Evolutionary conservation across 53 echinoderm and acorn worm genomes (phyloP), one percentile per base, ranked within the genome.

Genomic region (Holothuria leucospilota): DNA sequence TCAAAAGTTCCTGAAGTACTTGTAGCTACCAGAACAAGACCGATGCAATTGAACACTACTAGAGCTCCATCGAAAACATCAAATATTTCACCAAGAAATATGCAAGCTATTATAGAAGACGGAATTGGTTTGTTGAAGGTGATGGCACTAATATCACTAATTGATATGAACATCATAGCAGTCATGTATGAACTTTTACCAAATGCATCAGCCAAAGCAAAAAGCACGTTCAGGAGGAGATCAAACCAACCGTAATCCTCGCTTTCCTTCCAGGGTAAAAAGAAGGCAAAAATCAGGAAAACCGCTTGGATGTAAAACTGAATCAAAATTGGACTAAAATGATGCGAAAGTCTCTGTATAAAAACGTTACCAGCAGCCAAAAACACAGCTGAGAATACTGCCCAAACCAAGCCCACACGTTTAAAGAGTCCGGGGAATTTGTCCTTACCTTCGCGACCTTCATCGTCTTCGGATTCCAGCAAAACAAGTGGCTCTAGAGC

Each of bases 81-180:
- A 26, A 75, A 75, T 20, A 21, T 20, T 41, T 75, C 77, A 39
- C 77, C 51, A 23, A 75, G 77, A 40, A 51, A 75, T 25, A 75
- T 75, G 46, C 49, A 75, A 20, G 49, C 77, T 1, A 75, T 20
- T 13, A 51, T 75, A 8, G 49, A 25, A 21, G 77, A 20, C 8
- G 77, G 77, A 16, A 75, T 75, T 13, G 77, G 77, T n/a, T 75
- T 23, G 39, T 75, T 51, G 77, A 38, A 51, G 7, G 26, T 13
- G 15, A 75, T 51, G 21, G 77, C 77, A 20, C 42, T n/a, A 8
- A 26, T 41, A 40, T 75, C 77, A 75, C 42, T 24, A 10, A 42
- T 51, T 20, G 77, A 40, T 39, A 75, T 41, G 39, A 49, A 75
- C 18, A 8, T 51, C 14, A 40, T 15, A 20, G 77, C 77, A 46